A percentile compares a stretch with the other conserved stretches of the same genome.
phyloP scores from a whole-genome alignment of 2,888 invertebrate genomes.

The Nephrotoma appendiculata region DNA sequence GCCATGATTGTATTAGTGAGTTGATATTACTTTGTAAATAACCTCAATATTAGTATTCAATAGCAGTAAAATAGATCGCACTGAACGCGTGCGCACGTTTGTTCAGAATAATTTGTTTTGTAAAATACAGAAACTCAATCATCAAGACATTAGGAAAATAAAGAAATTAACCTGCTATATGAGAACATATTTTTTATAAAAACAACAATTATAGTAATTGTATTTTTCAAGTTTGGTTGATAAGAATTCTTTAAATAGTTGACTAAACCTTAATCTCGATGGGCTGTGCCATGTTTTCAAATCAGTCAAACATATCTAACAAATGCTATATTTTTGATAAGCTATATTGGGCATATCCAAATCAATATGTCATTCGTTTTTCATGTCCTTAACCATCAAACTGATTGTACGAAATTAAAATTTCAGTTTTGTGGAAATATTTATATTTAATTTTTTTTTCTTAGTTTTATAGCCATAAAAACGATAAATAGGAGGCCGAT shows the following conservation, averaged over 20 bases:
- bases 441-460: neutral
- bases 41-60: neutral
- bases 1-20: neutral
- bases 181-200: neutral
- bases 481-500: constrained; percentile 7
- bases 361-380: neutral
- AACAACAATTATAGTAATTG: neutral
- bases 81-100: neutral
- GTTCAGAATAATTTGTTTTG: neutral
- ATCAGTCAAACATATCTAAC: neutral
- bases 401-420: neutral
- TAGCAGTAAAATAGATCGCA: neutral
- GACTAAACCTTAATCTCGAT: neutral
- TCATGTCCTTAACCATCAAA: neutral
- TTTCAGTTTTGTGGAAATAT: neutral
- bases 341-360: neutral
- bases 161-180: neutral
- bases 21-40: neutral
- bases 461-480: neutral
- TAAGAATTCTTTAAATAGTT: neutral
- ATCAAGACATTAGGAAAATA: neutral
- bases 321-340: neutral
- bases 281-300: neutral
- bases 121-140: neutral
- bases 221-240: neutral